phyloP scores from a whole-genome alignment of 1,140 invertebrate species.

The Bombus sylvicola region DNA sequence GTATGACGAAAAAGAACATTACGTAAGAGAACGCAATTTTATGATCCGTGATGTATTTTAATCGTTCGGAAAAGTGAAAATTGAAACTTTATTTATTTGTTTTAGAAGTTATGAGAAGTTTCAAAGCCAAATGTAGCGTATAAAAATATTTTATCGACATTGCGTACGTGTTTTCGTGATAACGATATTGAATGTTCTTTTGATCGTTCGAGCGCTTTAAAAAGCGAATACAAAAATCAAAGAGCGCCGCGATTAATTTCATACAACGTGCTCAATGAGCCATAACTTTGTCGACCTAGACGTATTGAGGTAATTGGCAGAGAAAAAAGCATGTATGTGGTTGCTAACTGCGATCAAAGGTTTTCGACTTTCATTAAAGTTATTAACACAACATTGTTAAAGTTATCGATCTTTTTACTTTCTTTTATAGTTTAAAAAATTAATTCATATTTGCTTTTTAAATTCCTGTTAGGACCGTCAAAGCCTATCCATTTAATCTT shows the following conservation, averaged over 20 bases:
- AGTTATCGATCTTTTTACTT: neutral
- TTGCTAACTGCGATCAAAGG: neutral
- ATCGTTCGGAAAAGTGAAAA: neutral
- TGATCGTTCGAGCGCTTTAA: slow-evolving; percentile 6
- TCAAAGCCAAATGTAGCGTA: slow-evolving; percentile 20
- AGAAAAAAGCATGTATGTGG: neutral
- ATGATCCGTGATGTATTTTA: neutral
- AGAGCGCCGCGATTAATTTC: neutral
- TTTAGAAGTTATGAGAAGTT: slow-evolving; percentile 1
- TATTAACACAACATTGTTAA: neutral
- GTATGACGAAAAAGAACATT: neutral
- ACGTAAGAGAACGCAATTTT: neutral
- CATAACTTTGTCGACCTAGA: neutral
- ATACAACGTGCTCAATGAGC: neutral
- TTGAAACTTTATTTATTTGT: neutral
- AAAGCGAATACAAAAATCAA: neutral
- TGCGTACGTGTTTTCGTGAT: neutral
- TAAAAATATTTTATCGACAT: slow-evolving; percentile 24
- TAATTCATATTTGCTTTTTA: neutral
- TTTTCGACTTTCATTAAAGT: neutral
- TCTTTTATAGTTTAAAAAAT: neutral
- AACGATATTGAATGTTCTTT: slow-evolving; percentile 3
- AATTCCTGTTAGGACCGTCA: no score
- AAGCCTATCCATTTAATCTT: no score
- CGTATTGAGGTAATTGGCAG: neutral